Percentiles rank a stretch among this genome's conserved stretches.
Conservation (phyloP, 2,797 vertebrate species). For the Notolepis coatsorum region DNA sequence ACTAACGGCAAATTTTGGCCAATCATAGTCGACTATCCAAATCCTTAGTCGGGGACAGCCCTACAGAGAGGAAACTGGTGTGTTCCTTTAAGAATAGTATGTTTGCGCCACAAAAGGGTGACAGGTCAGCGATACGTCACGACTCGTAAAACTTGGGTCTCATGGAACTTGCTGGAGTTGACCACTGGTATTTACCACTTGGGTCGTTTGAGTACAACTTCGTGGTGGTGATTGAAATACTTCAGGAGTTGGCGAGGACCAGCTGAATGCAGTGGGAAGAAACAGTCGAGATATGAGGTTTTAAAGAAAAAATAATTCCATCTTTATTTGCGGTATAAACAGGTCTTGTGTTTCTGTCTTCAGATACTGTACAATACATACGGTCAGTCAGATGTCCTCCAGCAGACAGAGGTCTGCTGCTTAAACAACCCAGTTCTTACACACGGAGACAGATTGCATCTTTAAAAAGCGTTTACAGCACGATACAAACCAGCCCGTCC, state of each 20-base stretch:
- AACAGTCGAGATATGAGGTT: slow-evolving; percentile 51
- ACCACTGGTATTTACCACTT: neutral
- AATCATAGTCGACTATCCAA: too few relatives aligned
- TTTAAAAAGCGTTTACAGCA: slow-evolving; percentile 88
- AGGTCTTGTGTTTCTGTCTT: slow-evolving; percentile 93
- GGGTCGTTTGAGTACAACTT: neutral
- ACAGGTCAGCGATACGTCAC: neutral
- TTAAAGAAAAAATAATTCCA: slow-evolving; percentile 98
- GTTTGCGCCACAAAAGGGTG: too few relatives aligned
- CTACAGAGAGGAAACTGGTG: too few relatives aligned
- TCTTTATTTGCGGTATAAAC: slow-evolving; percentile 99
- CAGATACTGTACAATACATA: slow-evolving; percentile 87
- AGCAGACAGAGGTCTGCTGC: slow-evolving; percentile 89
- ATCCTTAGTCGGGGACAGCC: too few relatives aligned
- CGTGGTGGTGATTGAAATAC: too few relatives aligned
- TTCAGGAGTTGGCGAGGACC: too few relatives aligned
- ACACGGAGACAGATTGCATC: slow-evolving; percentile 87
- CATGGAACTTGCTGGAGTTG: neutral
- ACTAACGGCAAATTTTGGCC: too few relatives aligned
- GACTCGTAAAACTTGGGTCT: neutral
- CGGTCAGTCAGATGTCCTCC: slow-evolving; percentile 91
- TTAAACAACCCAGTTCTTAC: slow-evolving; percentile 86
- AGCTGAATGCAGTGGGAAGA: neutral
- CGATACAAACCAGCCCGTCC: slow-evolving; percentile 89
- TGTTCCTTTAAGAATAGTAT: too few relatives aligned